These are phyloP conservation scores for Suncus etruscus DNA, from an alignment of 2,113 vertebrate species.

Conservation along the genomic window DNA sequence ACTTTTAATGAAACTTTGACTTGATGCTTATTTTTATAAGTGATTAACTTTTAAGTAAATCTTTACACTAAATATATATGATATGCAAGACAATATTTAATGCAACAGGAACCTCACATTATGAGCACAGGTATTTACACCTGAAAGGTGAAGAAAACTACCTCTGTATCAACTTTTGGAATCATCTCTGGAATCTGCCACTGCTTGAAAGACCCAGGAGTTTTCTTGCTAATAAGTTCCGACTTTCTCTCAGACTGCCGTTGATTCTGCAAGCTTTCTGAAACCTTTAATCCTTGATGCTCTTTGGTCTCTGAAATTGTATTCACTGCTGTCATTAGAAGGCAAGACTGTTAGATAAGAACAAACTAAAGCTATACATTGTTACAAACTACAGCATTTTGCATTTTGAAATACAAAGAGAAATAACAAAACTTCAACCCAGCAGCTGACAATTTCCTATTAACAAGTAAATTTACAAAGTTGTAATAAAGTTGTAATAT, in stretches of 20 bases:
- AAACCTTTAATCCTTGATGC: constrained; percentile 71
- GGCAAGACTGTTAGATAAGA: constrained; percentile 44
- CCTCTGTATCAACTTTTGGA: constrained; percentile 80
- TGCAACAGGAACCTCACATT: neutral
- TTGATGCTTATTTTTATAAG: constrained; percentile 12
- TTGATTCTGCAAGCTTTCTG: constrained; percentile 79
- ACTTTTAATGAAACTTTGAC: neutral
- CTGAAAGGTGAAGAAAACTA: constrained; percentile 65
- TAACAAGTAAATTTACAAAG: constrained; percentile 42
- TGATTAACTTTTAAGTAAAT: neutral
- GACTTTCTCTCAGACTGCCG: constrained; percentile 75
- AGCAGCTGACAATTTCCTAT: constrained; percentile 8
- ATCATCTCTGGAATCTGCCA: constrained; percentile 72
- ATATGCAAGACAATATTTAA: constrained; percentile 11
- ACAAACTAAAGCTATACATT: constrained; percentile 43
- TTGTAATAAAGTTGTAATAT: neutral
- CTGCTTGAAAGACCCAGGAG: constrained; percentile 65
- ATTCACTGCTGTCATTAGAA: constrained; percentile 61
- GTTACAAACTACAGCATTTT: constrained; percentile 21
- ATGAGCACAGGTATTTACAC: neutral
- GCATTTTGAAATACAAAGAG: constrained; percentile 39
- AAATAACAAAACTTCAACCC: constrained; percentile 30
- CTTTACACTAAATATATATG: neutral
- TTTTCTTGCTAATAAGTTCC: constrained; percentile 73
- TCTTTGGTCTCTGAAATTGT: constrained; percentile 81